A percentile compares a stretch with the other conserved stretches of the same genome.
These are phyloP conservation scores for Lemur catta DNA, from an alignment of 2,797 vertebrate genomes.

Conservation along the genomic window DNA sequence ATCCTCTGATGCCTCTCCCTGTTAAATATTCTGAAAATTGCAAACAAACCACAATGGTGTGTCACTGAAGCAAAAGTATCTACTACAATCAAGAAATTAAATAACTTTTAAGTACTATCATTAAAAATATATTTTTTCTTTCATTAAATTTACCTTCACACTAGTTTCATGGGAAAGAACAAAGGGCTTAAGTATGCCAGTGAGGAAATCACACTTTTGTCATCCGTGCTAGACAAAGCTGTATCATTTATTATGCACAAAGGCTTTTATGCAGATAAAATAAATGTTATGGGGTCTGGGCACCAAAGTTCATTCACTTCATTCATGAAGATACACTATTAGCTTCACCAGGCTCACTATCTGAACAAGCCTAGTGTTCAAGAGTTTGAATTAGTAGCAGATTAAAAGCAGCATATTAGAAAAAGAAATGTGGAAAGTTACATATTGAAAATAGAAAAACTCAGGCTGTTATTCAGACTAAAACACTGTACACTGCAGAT, in stretches of 20 bases:
- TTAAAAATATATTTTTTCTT: not conserved
- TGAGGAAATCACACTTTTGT: not conserved
- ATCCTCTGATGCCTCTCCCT: not conserved
- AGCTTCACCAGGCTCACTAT: not conserved
- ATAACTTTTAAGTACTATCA: not conserved
- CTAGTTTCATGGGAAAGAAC: not conserved
- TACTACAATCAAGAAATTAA: not conserved
- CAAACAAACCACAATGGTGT: not conserved
- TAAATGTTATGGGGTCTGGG: not conserved
- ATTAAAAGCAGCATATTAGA: slow-evolving; percentile 14
- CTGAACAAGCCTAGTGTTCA: not conserved
- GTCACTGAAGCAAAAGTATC: not conserved
- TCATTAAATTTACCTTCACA: not conserved
- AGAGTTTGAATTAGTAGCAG: not conserved
- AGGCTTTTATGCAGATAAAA: slow-evolving; percentile 7
- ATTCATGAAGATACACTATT: not conserved
- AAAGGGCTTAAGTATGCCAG: not conserved
- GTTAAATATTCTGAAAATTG: not conserved
- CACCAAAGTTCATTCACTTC: not conserved
- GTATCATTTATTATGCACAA: not conserved
- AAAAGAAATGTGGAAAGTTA: not conserved
- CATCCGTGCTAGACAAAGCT: not conserved
- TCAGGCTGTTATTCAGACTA: not conserved
- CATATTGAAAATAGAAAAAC: not conserved
- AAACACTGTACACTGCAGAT: not conserved